Evolutionary conservation across 2,797 vertebrate genomes (phyloP), one percentile per base, ranked within the genome.

Genomic region (Oryzias sinensis): DNA sequence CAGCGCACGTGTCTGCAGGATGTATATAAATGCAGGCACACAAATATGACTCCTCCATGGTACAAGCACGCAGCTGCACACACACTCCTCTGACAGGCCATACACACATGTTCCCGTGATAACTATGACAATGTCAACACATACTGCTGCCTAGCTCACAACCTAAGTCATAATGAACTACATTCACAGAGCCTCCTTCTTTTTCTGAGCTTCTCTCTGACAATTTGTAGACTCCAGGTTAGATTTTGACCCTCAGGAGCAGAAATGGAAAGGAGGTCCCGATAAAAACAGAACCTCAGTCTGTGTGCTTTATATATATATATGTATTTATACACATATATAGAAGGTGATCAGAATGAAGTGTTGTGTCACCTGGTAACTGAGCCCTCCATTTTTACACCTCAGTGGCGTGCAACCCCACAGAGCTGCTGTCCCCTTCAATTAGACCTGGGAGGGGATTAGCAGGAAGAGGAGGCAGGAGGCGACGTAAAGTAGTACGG

Each of bases 111-210:
- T 81, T 83, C 65, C 77, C 55, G 40, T 71, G 76, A 78, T 85
- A 85, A 78, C 79, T 71, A 67, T 85, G 84, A 88, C 84, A 84
- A 73, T 86, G 88, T 86, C 88, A 87, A 82, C 80, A 84, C 74
- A 79, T 22, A 60, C 64, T 76, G 85, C 72, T 76, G 79, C 74
- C 81, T 71, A 49, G 72, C 78, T 82, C 83, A 51, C 81, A 80
- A 64, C 68, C 74, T 49, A 41, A 84, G 63, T 84, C 82, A 71
- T 85, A 88, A 89, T 83, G 79, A 88, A 87, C 68, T 82, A 59
- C 62, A 81, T 75, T 54, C 65, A 58, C 55, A 4, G 61, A 76
- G 75, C 61, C 62, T 60, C 44, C 61, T 45, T 71, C 77, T 72
- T 81, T 71, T 73, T 74, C 74, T 56, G 72, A 81, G 72, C 53